These are phyloP conservation scores for Caiman crocodilus DNA, from an alignment of 2,797 vertebrate genomes.

Conservation along the genomic window DNA sequence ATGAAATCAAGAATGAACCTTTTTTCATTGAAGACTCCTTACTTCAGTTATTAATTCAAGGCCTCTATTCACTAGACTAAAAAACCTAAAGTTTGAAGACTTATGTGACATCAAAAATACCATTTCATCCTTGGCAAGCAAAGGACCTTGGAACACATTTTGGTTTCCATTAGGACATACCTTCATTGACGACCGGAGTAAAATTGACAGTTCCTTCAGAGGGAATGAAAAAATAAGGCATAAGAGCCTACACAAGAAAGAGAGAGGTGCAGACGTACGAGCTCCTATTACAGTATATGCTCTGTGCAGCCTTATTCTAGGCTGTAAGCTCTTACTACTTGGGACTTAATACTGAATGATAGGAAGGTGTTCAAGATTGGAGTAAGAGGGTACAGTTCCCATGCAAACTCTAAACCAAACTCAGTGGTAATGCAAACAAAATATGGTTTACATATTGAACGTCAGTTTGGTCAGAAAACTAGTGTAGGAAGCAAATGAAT, in stretches of 20 bases:
- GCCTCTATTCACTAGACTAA: no score
- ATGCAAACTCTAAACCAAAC: background rate
- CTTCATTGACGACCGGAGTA: background rate
- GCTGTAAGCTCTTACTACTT: background rate
- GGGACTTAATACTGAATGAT: background rate
- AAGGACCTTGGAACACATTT: background rate
- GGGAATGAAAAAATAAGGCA: background rate
- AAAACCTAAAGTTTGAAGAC: no score
- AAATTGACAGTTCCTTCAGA: background rate
- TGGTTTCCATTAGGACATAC: background rate
- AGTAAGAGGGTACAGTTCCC: background rate
- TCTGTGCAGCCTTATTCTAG: background rate
- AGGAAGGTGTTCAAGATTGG: background rate
- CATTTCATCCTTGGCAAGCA: background rate
- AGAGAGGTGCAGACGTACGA: background rate
- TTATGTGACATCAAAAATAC: background rate
- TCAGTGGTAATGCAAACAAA: background rate
- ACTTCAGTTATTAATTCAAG: no score
- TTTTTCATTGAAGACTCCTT: no score
- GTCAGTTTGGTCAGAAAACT: background rate
- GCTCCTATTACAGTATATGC: background rate
- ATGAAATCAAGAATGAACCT: no score
- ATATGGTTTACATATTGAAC: rapidly evolving
- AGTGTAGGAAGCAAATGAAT: background rate
- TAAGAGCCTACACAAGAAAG: background rate